Conservation (phyloP, 2,113 vertebrate genomes). For the Nesogale talazaci region DNA sequence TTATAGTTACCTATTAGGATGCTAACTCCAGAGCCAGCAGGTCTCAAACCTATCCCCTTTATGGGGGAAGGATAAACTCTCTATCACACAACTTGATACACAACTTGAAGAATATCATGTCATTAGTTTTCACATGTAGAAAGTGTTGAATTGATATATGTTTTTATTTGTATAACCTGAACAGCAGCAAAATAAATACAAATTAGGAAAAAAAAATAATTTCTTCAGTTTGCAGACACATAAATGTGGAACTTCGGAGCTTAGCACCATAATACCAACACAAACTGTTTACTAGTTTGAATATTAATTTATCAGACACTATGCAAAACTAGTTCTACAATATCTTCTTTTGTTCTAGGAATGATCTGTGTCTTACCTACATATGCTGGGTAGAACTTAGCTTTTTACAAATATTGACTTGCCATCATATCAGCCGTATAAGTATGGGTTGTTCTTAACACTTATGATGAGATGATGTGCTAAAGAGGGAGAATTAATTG, state of each 20-base stretch:
- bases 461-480: not conserved
- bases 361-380: not conserved
- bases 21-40: no score
- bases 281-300: not conserved
- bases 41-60: no score
- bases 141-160: no score
- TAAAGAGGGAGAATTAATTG: not conserved
- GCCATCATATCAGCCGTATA: not conserved
- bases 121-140: no score
- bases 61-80: no score
- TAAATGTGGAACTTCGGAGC: not conserved
- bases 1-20: no score
- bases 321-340: not conserved
- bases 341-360: not conserved
- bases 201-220: not conserved
- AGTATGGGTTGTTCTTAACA: not conserved
- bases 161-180: no score
- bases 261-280: not conserved
- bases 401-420: constrained; percentile 8
- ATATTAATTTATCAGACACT: not conserved
- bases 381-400: not conserved
- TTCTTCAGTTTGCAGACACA: not conserved
- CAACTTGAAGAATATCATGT: no score
- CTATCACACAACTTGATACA: no score
- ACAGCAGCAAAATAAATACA: no score